Evolutionary conservation across 2,113 vertebrate species (phyloP).

Genomic region (Lepus timidus): DNA sequence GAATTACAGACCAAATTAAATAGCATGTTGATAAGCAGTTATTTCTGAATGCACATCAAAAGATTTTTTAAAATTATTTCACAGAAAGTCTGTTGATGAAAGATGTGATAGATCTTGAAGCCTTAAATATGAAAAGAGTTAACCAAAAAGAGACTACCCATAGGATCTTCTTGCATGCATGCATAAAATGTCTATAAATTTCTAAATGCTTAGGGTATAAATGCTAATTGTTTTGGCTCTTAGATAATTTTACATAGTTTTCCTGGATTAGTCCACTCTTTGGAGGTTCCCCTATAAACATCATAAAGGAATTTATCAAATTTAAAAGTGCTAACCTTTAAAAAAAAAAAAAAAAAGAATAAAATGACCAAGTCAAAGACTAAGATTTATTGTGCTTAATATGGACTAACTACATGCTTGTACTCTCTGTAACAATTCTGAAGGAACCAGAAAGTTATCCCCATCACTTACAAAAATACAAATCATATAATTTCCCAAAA

Average conservation of each 20-base stretch:
- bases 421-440: conserved; percentile 12
- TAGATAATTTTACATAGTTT: conserved; percentile 18
- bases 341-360: conserved; percentile 46
- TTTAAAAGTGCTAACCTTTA: conserved; percentile 38
- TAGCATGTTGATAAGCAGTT: conserved; percentile 48
- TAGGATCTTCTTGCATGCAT: conserved; percentile 23
- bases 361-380: conserved; percentile 46
- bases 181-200: conserved; percentile 54
- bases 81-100: conserved; percentile 41
- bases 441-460: conserved; percentile 47
- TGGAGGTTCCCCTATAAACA: conserved; percentile 26
- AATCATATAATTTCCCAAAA: conserved; percentile 39
- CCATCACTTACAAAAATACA: conserved; percentile 16
- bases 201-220: conserved; percentile 10
- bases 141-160: conserved; percentile 55
- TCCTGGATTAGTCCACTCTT: conserved; percentile 1
- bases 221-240: conserved; percentile 35
- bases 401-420: conserved; percentile 36
- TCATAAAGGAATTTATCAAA: conserved; percentile 57
- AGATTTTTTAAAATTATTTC: conserved; percentile 52
- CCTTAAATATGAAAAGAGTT: conserved; percentile 31
- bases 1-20: conserved; percentile 54
- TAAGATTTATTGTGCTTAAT: conserved; percentile 31
- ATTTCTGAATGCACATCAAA: conserved; percentile 50
- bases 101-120: background rate